These are phyloP conservation scores for Procambarus clarkii DNA, from an alignment of 1,140 invertebrate genomes.

Conservation along the genomic window DNA sequence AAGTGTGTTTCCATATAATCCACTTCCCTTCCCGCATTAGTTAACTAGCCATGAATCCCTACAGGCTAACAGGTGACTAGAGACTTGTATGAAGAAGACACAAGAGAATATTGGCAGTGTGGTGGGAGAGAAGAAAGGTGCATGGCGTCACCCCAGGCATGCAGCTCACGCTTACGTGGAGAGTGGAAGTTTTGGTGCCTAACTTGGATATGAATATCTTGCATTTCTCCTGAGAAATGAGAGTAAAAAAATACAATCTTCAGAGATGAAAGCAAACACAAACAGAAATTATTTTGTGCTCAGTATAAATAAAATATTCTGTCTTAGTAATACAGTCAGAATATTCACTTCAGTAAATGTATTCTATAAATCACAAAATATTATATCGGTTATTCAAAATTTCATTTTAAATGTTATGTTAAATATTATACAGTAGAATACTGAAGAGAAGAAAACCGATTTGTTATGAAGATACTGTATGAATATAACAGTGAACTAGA, in stretches of 20 bases:
- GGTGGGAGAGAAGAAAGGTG: slow-evolving; percentile 8
- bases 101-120: background rate
- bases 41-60: background rate
- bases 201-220: slow-evolving; percentile 69
- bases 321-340: too few species aligned
- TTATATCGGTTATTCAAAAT: background rate
- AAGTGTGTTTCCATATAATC: too few species aligned
- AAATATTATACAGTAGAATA: background rate
- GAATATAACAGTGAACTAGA: background rate
- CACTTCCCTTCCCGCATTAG: background rate
- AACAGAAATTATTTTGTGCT: background rate
- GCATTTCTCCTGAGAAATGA: slow-evolving; percentile 68
- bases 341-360: too few species aligned
- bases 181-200: slow-evolving; percentile 68
- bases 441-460: background rate
- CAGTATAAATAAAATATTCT: too few species aligned
- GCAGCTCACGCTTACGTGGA: slow-evolving; percentile 64
- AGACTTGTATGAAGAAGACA: background rate
- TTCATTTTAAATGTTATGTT: background rate
- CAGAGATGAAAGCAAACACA: background rate
- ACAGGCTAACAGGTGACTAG: background rate
- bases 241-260: slow-evolving; percentile 48
- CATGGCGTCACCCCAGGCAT: slow-evolving; percentile 29
- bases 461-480: background rate
- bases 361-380: background rate